Percentiles rank a stretch among this genome's conserved stretches.
Evolutionary conservation across 2,797 vertebrate genomes (phyloP).

Genomic region (Chrysocyon brachyurus): DNA sequence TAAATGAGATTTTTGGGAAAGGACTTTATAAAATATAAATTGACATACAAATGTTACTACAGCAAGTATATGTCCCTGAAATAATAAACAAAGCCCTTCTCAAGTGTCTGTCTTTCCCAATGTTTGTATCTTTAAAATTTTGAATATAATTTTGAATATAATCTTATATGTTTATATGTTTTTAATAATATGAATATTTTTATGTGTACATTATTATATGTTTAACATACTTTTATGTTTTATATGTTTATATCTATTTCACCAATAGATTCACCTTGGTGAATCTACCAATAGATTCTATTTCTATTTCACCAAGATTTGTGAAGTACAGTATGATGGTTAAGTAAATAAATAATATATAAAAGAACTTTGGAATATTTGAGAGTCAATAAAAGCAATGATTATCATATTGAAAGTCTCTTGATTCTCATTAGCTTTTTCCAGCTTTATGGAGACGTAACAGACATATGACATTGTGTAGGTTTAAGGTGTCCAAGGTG

Average conservation of each 20-base stretch:
- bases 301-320: background rate
- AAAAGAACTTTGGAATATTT: background rate
- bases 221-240: background rate
- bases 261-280: background rate
- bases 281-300: no score
- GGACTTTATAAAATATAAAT: background rate
- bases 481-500: background rate
- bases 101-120: background rate
- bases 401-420: background rate
- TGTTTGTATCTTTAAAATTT: background rate
- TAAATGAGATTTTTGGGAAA: conserved; percentile 15
- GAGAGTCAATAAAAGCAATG: background rate
- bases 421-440: background rate
- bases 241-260: background rate
- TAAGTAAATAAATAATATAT: background rate
- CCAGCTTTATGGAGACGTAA: background rate
- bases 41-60: background rate
- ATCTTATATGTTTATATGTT: background rate
- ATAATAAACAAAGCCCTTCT: background rate
- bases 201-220: background rate
- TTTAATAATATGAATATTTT: background rate
- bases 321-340: background rate
- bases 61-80: background rate
- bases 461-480: no score
- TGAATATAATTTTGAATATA: background rate